Evolutionary conservation across 2,113 vertebrate genomes (phyloP), one percentile per base, ranked within the genome.

Genomic region (Gnathonemus echidnorhynchus): DNA sequence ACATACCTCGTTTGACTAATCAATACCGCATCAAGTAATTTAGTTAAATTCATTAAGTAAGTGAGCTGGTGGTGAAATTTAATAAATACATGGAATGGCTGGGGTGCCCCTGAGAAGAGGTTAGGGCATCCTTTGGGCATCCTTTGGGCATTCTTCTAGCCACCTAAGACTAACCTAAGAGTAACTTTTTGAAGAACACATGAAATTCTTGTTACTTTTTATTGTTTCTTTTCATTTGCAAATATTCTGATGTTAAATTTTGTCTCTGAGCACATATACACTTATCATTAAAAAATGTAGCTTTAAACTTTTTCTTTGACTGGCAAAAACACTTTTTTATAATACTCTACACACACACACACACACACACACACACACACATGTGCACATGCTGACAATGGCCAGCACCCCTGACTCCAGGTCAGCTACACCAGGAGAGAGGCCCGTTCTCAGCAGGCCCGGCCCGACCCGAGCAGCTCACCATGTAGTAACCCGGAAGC

Each of bases 401-500:
- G 9, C 9, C 62, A 11, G n/a, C 62, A 66, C 62, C 1, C n/a
- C 62, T 31, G n/a, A 27, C 62, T 66, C 2, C 8, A 3, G 62
- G 62, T n/a, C n/a, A 31, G 9, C 17, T 21, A 2, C 39, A 45
- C 2, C 5, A 19, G 50, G 86, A 53, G 50, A 35, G 50, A 17
- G 11, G 35, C 70, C 3, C 0, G 13, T 13, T 15, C 70, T 19
- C 5, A 77, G 13, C 52, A 53, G 52, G 52, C 31, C 70, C 11
- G 70, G 70, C 3, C 66, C 27, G 3, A 10, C 24, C n/a, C 13
- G 3, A 39, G 19, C 11, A 8, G 92, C 96, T 97, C 92, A 99
- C 98, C 98, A 99, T 99, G 91, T 99, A 99, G 93, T 99, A 99
- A 88, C 98, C 98, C 0, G 98, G 98, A 80, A 99, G 96, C 10